phyloP scores from a whole-genome alignment of 2,888 invertebrate species.

The Plutella xylostella region DNA sequence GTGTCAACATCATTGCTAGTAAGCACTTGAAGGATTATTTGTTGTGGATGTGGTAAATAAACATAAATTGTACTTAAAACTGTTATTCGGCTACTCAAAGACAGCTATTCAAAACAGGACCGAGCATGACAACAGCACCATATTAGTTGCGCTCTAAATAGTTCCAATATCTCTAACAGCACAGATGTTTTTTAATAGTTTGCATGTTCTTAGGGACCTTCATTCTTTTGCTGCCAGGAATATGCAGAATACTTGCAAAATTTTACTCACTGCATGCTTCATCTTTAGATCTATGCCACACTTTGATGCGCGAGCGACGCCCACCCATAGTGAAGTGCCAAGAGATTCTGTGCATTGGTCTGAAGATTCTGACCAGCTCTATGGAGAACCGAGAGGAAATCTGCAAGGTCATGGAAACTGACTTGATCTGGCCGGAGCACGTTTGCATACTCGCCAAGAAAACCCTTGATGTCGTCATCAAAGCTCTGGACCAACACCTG shows the following conservation, averaged over 20 bases:
- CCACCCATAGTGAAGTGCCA: conserved; percentile 47
- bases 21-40: too few relatives aligned
- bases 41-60: too few relatives aligned
- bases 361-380: conserved; percentile 36
- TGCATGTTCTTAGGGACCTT: too few relatives aligned
- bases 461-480: conserved; percentile 33
- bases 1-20: conserved; percentile 49
- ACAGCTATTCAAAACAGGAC: too few relatives aligned
- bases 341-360: conserved; percentile 30
- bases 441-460: conserved; percentile 26
- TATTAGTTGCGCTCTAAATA: too few relatives aligned
- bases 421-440: conserved; percentile 37
- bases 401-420: conserved; percentile 40
- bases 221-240: too few relatives aligned
- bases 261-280: background rate
- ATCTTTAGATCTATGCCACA: conserved; percentile 42
- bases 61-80: too few relatives aligned
- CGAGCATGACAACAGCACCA: too few relatives aligned
- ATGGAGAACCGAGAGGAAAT: conserved; percentile 19
- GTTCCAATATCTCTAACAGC: too few relatives aligned
- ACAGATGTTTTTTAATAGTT: too few relatives aligned
- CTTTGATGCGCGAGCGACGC: conserved; percentile 31
- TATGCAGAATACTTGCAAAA: conserved; percentile 8
- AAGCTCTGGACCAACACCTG: conserved; percentile 32
- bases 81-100: too few relatives aligned